Percentiles rank a stretch among this genome's conserved stretches.
Conservation (phyloP, 1,140 invertebrate species). For the Danaus melanippus region DNA sequence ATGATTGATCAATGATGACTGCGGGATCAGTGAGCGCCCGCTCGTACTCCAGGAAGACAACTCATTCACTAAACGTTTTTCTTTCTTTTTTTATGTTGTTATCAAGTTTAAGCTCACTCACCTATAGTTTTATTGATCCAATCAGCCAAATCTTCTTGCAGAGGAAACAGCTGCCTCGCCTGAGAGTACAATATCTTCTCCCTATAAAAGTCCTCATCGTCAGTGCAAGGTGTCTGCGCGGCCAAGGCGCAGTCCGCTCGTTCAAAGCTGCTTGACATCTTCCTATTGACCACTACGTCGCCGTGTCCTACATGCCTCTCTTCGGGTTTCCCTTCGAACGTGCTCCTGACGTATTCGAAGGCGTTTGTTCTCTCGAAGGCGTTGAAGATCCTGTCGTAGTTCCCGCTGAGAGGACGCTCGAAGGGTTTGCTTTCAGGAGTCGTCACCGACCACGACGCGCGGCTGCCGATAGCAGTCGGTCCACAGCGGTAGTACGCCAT, state of each 20-base stretch:
- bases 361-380: slow-evolving; percentile 68
- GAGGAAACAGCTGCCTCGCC: slow-evolving; percentile 82
- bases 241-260: slow-evolving; percentile 72
- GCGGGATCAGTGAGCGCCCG: no score
- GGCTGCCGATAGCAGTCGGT: slow-evolving; percentile 74
- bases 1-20: no score
- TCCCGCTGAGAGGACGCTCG: slow-evolving; percentile 61
- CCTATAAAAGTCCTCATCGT: slow-evolving; percentile 83
- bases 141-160: slow-evolving; percentile 89
- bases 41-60: no score
- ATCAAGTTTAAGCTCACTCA: slow-evolving; percentile 63
- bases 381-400: slow-evolving; percentile 70
- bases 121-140: slow-evolving; percentile 90
- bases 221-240: slow-evolving; percentile 73
- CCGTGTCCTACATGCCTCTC: slow-evolving; percentile 46
- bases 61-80: no score
- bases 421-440: slow-evolving; percentile 62
- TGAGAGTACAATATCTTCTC: slow-evolving; percentile 83
- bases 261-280: slow-evolving; percentile 70
- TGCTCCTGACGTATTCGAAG: slow-evolving; percentile 61
- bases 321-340: slow-evolving; percentile 48
- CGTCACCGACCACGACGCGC: slow-evolving; percentile 78
- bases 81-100: no score
- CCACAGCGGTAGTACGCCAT: slow-evolving; percentile 78
- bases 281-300: slow-evolving; percentile 63